Evolutionary conservation across 2,113 vertebrate species (phyloP), one percentile per base, ranked within the genome.

Genomic region (Australoheros scitulus): DNA sequence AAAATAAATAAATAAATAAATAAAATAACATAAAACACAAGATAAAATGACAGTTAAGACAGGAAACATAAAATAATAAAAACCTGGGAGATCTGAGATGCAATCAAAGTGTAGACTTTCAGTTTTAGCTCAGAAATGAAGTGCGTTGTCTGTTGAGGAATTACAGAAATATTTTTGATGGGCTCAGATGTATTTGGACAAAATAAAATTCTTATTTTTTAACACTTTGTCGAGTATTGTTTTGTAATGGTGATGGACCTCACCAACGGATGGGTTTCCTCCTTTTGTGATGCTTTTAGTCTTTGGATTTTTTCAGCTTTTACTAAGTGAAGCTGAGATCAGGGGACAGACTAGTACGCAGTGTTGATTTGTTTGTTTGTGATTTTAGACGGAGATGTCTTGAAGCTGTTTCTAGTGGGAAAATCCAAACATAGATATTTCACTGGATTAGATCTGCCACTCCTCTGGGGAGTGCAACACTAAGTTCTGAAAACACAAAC

Each of bases 371-470:
- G n/a, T 57, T 50, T 70, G 56, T 24, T 50, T 70, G 65, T 29
- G 41, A 50, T 70, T 50, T 70, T 50, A 50, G 65, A 68, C 26
- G 5, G 17, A 11, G 22, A 18, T 68, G 47, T 47, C 41, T 50
- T 1, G 24, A 70, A 50, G 41, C 11, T 70, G 17, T 20, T 52
- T 72, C 47, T 52, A 43, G 0, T 50, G 13, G 3, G 7, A 65
- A 80, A 36, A 64, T 85, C 26, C 38, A 64, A 81, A 24, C 34
- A 65, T 50, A 7, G 18, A 74, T 74, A 43, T 80, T 74, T 36
- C 3, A 4, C 77, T 86, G 63, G 58, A 29, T 86, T 58, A 52
- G 11, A 55, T 81, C 43, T 14, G 17, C 29, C 3, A 60, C 20
- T 60, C 50, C 63, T 81, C 50, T 55, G 14, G 36, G 36, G 75